Base-by-base conservation (phyloP, 92 coral and sea anemone genomes). In the Chrysogorgia sp. region DNA sequence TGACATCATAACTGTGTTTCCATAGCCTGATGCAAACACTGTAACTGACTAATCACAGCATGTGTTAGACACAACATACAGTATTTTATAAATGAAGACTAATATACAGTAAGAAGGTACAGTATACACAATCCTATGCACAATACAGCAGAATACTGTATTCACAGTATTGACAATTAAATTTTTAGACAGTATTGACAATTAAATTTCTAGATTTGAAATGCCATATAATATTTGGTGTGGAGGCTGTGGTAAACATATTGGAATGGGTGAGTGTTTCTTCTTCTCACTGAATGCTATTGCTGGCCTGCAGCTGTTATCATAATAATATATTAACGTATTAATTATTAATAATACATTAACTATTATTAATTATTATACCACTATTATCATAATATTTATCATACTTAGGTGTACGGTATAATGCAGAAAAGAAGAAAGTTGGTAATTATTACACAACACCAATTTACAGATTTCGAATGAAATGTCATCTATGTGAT, bases 191-290 rank as follows among this genome's bases (percentile, higher is more conserved):
- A 12, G 3, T 30, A 35, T 40, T 66, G 34, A 4, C 45, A 34
- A 1, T 41, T 2, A 22, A 9, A n/a, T 40, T 12, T 62, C 8
- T 20, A 94, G 98, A 76, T 94, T 94, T 91, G 98, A 94, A 86
- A 84, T 94, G 90, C 97, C 97, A 24, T 94, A 94, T 20, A 94
- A 94, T 71, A 94, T 94, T 70, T 94, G 98, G 98, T 94, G 98
- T 89, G 97, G 97, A 48, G 98, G 98, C 34, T 94, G 98, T 83
- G 97, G 96, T 29, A 90, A 67, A 63, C 98, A 94, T 71, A 88
- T 91, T 67, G 98, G 97, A 81, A 91, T 91, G 97, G 98, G 98
- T 94, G 74, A 48, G 92, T 57, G 8, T 29, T 61, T 56, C 62
- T 56, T 56, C 17, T 21, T 56, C 31, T 4, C 25, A 56, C 5